Percentiles rank a stretch among this genome's conserved stretches.
phyloP scores from a whole-genome alignment of 37 sponge, comb jelly and placozoan genomes.

The Axinella damicornis region DNA sequence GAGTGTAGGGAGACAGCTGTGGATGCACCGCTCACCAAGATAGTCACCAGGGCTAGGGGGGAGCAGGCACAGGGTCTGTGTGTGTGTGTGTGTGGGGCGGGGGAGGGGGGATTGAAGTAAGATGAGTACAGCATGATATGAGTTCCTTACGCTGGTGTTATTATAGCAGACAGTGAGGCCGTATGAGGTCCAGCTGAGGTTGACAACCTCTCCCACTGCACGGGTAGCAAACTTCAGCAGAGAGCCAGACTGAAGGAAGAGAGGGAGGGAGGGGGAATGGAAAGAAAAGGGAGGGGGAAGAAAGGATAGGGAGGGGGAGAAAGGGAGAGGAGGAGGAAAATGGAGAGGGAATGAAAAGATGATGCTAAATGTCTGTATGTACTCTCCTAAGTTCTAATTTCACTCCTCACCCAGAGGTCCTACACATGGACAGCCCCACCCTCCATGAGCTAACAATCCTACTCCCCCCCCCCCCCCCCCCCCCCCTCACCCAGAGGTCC shows the following conservation, averaged over 20 bases:
- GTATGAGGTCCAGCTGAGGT: slow-evolving; percentile 37
- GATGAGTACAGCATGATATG: too few species aligned
- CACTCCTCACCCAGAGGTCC: background rate
- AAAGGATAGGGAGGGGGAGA: too few species aligned
- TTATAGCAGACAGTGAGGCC: slow-evolving; percentile 56
- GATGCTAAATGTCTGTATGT: too few species aligned
- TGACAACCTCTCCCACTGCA: slow-evolving; percentile 53
- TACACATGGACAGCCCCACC: background rate
- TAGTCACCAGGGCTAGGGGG: slow-evolving; percentile 54
- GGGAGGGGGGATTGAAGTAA: too few species aligned
- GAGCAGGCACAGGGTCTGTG: slow-evolving; percentile 51
- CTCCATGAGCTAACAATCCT: background rate
- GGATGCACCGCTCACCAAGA: slow-evolving; percentile 37
- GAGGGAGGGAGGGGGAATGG: too few species aligned
- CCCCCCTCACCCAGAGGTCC: slow-evolving; percentile 57
- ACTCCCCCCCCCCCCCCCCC: background rate
- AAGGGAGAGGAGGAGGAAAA: too few species aligned
- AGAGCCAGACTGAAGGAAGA: slow-evolving; percentile 9
- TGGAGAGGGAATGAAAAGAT: too few species aligned
- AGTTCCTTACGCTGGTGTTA: slow-evolving; percentile 34
- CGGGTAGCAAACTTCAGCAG: slow-evolving; percentile 36
- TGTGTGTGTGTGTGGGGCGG: background rate
- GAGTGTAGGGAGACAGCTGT: slow-evolving; percentile 18
- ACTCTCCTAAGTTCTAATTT: too few species aligned
- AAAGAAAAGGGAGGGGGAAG: background rate